These are phyloP conservation scores for Zygaena filipendulae DNA, from an alignment of 2,888 invertebrate species.

Conservation along the genomic window DNA sequence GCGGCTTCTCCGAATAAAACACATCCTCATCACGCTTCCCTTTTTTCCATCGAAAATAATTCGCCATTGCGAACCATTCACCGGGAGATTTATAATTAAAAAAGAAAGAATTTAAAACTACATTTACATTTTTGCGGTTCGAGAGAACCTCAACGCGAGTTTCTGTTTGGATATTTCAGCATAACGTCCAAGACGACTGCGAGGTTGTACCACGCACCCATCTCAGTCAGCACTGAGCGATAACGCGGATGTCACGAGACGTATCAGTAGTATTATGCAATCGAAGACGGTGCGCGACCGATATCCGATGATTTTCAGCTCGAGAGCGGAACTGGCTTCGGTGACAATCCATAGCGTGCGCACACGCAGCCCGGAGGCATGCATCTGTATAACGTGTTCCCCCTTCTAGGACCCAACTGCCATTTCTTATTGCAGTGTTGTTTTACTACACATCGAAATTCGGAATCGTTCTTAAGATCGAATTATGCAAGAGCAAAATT, in stretches of 20 bases:
- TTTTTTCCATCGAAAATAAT: slow-evolving; percentile 77
- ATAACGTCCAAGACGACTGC: slow-evolving; percentile 19
- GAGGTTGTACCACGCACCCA: slow-evolving; percentile 43
- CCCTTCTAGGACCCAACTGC: no score
- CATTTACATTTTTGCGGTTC: no score
- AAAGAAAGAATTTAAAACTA: background rate
- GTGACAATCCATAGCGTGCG: slow-evolving; percentile 20
- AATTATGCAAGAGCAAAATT: no score
- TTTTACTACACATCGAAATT: no score
- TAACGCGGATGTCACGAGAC: slow-evolving; percentile 56
- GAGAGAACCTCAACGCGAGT: slow-evolving; percentile 11
- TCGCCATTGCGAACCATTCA: slow-evolving; percentile 61
- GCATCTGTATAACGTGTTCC: no score
- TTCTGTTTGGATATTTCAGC: slow-evolving; percentile 22
- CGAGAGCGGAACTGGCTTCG: slow-evolving; percentile 29
- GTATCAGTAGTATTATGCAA: slow-evolving; percentile 43
- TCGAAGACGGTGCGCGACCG: slow-evolving; percentile 24
- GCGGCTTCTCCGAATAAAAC: slow-evolving; percentile 70
- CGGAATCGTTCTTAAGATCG: no score
- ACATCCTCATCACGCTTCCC: slow-evolving; percentile 68
- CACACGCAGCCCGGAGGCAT: no score
- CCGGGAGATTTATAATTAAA: no score
- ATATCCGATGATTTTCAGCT: slow-evolving; percentile 26
- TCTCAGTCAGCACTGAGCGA: slow-evolving; percentile 52
- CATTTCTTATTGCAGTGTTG: no score